A percentile compares a stretch with the other conserved stretches of the same genome.
Conservation (phyloP, 2,888 invertebrate species). For the Brachycybe producta region DNA sequence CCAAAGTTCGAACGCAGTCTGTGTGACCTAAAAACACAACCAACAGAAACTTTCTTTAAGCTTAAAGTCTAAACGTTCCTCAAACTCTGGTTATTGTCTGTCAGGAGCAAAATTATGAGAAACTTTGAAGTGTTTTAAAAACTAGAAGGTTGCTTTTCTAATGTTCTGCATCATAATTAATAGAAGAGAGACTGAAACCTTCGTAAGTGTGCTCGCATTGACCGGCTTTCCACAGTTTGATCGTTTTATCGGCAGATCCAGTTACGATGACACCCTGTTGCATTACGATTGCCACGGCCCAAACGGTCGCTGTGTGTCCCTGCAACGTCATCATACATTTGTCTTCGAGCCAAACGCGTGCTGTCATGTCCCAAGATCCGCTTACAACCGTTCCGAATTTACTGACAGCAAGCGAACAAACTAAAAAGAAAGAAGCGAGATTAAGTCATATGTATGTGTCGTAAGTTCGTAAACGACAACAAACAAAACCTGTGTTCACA, state of each 20-base stretch:
- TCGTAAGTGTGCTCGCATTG: slow-evolving; percentile 49
- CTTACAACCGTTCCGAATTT: slow-evolving; percentile 51
- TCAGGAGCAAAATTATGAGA: slow-evolving; percentile 5
- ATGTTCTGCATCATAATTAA: background rate
- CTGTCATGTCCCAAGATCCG: slow-evolving; percentile 87
- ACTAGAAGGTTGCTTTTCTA: background rate
- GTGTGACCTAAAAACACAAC: slow-evolving; percentile 53
- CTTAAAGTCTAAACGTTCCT: no score
- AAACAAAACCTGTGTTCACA: slow-evolving; percentile 47
- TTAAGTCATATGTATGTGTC: background rate
- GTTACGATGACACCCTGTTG: slow-evolving; percentile 50
- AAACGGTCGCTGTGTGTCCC: slow-evolving; percentile 60
- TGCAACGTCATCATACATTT: slow-evolving; percentile 41
- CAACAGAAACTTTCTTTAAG: background rate
- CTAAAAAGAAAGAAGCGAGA: slow-evolving; percentile 26
- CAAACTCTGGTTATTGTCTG: no score
- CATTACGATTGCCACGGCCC: slow-evolving; percentile 47
- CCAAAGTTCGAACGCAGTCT: slow-evolving; percentile 77
- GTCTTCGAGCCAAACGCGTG: slow-evolving; percentile 61
- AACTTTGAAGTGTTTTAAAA: background rate
- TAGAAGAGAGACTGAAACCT: slow-evolving; percentile 42
- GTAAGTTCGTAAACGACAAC: no score
- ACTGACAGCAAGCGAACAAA: slow-evolving; percentile 38
- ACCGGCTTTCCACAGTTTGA: slow-evolving; percentile 70
- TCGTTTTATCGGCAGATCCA: slow-evolving; percentile 83